phyloP scores from a whole-genome alignment of 2,888 invertebrate genomes.

The Spatulosminthurus flaviceps region DNA sequence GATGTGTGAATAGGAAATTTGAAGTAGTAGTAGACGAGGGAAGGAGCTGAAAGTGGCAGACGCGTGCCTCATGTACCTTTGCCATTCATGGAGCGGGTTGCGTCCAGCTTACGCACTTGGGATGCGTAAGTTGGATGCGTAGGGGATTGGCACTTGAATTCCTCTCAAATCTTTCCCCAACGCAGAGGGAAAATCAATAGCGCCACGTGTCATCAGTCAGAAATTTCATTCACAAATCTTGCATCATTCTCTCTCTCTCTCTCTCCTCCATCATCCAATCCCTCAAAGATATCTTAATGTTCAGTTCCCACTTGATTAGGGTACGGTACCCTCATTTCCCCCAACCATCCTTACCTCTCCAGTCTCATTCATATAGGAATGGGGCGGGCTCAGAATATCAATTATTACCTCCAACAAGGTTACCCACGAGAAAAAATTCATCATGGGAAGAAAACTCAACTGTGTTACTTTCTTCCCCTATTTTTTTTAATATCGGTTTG shows the following conservation, averaged over 20 bases:
- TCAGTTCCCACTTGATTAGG: neutral
- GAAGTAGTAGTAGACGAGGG: constrained; percentile 11
- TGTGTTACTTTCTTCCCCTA: too few species aligned
- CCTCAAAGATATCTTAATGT: neutral
- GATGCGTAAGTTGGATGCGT: constrained; percentile 38
- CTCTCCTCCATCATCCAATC: constrained; percentile 22
- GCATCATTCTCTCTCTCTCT: constrained; percentile 33
- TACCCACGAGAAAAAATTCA: too few species aligned
- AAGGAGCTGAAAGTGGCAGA: constrained; percentile 5
- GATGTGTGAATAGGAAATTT: neutral
- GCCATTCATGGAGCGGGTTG: constrained; percentile 48
- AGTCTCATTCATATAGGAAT: too few species aligned
- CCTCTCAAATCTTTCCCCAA: constrained; percentile 33
- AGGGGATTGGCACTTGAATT: constrained; percentile 30
- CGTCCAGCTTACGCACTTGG: too few species aligned
- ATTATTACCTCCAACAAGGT: too few species aligned
- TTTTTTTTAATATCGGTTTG: too few species aligned
- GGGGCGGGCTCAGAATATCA: too few species aligned
- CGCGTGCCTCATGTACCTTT: constrained; percentile 43
- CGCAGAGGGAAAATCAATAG: constrained; percentile 46
- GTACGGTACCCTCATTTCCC: neutral
- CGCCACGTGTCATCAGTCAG: constrained; percentile 49
- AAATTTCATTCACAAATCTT: constrained; percentile 58
- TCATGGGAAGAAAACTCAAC: too few species aligned
- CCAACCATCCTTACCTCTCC: too few species aligned